Evolutionary conservation across 1,140 invertebrate species (phyloP).

Genomic region (Procambarus virginalis): DNA sequence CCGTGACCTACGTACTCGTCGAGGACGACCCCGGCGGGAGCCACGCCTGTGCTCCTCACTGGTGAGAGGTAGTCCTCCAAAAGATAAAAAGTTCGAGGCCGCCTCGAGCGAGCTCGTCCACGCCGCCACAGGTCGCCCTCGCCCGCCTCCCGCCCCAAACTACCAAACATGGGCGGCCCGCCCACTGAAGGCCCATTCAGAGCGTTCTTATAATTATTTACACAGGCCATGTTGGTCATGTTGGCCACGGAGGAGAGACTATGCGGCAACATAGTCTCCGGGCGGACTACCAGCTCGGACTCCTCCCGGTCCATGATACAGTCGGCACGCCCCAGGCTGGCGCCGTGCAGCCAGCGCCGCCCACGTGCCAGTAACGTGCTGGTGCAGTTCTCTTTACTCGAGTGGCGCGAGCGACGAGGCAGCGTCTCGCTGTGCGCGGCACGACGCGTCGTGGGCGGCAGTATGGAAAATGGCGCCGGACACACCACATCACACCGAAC

Average conservation of each 20-base stretch:
- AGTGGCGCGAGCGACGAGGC: conserved; percentile 56
- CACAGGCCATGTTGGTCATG: not conserved
- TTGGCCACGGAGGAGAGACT: conserved; percentile 1
- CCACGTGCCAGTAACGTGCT: conserved; percentile 63
- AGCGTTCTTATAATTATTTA: conserved; percentile 33
- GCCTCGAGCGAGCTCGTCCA: conserved; percentile 35
- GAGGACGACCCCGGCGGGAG: conserved; percentile 62
- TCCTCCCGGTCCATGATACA: conserved; percentile 47
- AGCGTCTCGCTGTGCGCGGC: conserved; percentile 65
- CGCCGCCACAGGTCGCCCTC: conserved; percentile 33
- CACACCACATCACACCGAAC: conserved; percentile 48
- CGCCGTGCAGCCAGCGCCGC: conserved; percentile 61
- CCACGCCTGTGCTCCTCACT: conserved; percentile 43
- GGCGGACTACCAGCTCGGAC: conserved; percentile 52
- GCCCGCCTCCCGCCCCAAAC: conserved; percentile 16
- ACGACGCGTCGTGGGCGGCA: conserved; percentile 64
- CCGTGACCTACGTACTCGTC: conserved; percentile 65
- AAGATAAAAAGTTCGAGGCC: conserved; percentile 68
- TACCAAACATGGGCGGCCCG: not conserved
- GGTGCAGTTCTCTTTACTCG: conserved; percentile 48
- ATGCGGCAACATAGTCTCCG: conserved; percentile 35
- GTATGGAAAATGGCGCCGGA: conserved; percentile 63
- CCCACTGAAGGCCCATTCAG: conserved; percentile 10
- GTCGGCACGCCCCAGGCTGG: conserved; percentile 62
- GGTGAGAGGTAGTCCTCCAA: conserved; percentile 69